A percentile compares a stretch with the other conserved stretches of the same genome.
These are phyloP conservation scores for Helicoverpa armigera DNA, from an alignment of 1,140 invertebrate genomes.

Conservation along the genomic window DNA sequence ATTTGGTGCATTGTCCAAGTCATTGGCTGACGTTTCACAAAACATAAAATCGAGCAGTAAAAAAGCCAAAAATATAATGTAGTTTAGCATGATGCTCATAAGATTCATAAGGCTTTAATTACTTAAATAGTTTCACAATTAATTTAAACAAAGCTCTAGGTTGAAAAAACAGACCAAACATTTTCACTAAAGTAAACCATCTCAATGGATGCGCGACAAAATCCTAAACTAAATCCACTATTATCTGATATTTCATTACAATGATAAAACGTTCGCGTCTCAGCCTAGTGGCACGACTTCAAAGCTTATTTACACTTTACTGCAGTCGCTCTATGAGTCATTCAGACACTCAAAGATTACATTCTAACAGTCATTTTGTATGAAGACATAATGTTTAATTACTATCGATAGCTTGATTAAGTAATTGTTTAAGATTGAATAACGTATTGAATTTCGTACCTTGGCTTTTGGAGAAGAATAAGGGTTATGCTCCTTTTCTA, in stretches of 20 bases:
- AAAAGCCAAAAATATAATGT: no score
- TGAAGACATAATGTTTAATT: slow-evolving; percentile 33
- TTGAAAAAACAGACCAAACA: no score
- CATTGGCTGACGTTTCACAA: no score
- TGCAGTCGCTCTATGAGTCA: slow-evolving; percentile 26
- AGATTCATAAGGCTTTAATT: no score
- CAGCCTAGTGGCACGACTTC: not conserved
- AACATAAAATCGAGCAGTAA: no score
- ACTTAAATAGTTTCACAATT: no score
- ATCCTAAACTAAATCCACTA: slow-evolving; percentile 18
- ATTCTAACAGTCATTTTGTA: not conserved
- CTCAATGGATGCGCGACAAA: not conserved
- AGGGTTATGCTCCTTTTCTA: not conserved
- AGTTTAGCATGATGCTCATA: no score
- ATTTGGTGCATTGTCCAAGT: no score
- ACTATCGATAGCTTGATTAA: slow-evolving; percentile 13
- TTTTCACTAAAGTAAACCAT: not conserved
- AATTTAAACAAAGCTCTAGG: no score
- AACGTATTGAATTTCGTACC: not conserved
- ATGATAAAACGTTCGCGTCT: slow-evolving; percentile 38
- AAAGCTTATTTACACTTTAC: slow-evolving; percentile 36
- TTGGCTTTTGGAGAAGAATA: slow-evolving; percentile 3
- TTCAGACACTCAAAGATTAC: not conserved
- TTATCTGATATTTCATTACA: slow-evolving; percentile 43
- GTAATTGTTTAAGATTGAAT: slow-evolving; percentile 36